Evolutionary conservation across 2,113 vertebrate species (phyloP), one percentile per base, ranked within the genome.

Genomic region (Mormyrus iriodes): DNA sequence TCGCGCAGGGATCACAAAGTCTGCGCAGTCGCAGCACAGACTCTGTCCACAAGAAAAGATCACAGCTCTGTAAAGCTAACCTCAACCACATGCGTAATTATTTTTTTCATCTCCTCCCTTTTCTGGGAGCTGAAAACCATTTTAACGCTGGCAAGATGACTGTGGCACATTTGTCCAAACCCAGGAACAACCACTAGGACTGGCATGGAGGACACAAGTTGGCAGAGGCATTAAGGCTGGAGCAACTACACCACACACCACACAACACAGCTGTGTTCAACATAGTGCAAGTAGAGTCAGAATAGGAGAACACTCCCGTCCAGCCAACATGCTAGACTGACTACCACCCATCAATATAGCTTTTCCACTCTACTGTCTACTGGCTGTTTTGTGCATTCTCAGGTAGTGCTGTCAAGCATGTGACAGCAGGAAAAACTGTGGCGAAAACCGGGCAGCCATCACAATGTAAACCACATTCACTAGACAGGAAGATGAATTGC

Each of bases 301-400:
- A 93, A 93, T 91, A 91, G 88, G 89, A 92, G 91, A 90, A 84
- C 84, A 91, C 86, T 92, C 90, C 90, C 91, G 88, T 87, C 91
- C 89, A 27, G 89, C 93, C 90, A 55, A 90, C 91, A 88, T 93
- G 92, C 90, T 91, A 90, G 92, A 48, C 95, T 95, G 94, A 95
- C 94, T 91, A 93, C 92, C 91, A 89, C 93, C n/a, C 51, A 21
- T 10, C 89, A 93, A 90, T 91, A 91, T 90, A 87, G 89, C 92
- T 94, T 95, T 94, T 95, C 94, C 93, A 94, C 85, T 95, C 95
- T 94, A 95, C 95, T 95, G 94, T 95, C 94, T 95, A 93, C 94
- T 90, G 91, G 90, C 89, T 92, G 93, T 92, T 93, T 94, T 92
- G 91, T 93, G 93, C 94, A 95, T 95, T 95, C 94, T 93, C 92